Conservation (phyloP, 1,140 invertebrate genomes). For the Heliconius hermathena region DNA sequence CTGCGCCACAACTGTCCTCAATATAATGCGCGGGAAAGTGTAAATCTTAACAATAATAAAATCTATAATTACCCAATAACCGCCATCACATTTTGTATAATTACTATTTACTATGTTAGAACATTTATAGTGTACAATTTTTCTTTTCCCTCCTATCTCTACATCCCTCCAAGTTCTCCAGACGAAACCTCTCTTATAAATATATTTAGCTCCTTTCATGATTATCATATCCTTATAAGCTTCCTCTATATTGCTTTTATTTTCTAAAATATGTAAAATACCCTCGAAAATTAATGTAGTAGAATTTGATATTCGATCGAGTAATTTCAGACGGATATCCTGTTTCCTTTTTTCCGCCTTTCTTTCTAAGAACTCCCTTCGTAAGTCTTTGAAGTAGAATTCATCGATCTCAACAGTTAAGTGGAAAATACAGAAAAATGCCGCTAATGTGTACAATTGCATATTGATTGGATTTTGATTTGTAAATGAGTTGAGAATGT, state of each 20-base stretch:
- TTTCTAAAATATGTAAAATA: slow-evolving; percentile 44
- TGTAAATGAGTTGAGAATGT: neutral
- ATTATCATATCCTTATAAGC: slow-evolving; percentile 47
- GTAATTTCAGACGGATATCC: slow-evolving; percentile 33
- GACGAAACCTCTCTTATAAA: slow-evolving; percentile 51
- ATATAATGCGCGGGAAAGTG: neutral
- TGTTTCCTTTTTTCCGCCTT: slow-evolving; percentile 38
- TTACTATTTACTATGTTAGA: slow-evolving; percentile 39
- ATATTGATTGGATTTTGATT: neutral
- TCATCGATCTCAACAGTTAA: neutral
- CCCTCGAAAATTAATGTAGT: slow-evolving; percentile 43
- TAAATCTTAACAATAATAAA: neutral
- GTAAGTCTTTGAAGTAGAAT: slow-evolving; percentile 7
- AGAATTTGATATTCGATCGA: slow-evolving; percentile 32
- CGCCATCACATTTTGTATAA: slow-evolving; percentile 43
- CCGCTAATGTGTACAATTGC: neutral
- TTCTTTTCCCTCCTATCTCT: slow-evolving; percentile 24
- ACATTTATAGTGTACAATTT: slow-evolving; percentile 46
- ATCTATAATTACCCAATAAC: slow-evolving; percentile 52
- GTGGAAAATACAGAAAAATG: neutral
- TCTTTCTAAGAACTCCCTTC: slow-evolving; percentile 35
- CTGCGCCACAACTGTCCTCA: too few relatives aligned
- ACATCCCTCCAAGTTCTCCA: slow-evolving; percentile 61
- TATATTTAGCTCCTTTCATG: slow-evolving; percentile 53
- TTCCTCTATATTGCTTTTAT: slow-evolving; percentile 43